Conservation (phyloP, 1,140 invertebrate genomes). For the Limonius californicus region DNA sequence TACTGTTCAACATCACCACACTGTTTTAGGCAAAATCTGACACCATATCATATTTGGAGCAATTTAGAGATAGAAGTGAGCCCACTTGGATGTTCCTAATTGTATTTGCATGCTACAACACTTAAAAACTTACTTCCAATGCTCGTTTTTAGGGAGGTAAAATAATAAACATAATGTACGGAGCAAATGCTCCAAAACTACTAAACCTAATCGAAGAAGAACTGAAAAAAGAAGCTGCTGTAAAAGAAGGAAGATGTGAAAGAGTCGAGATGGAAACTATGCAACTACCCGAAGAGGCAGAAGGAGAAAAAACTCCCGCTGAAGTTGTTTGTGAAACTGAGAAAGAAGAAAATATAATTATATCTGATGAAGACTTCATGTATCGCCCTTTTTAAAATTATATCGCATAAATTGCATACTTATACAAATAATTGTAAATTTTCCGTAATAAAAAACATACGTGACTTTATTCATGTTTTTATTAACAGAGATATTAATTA, state of each 20-base stretch:
- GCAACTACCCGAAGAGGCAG: conserved; percentile 35
- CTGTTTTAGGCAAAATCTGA: conserved; percentile 77
- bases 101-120: conserved; percentile 50
- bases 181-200: conserved; percentile 78
- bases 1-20: not conserved
- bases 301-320: conserved; percentile 25
- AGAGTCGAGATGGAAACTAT: conserved; percentile 24
- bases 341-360: not conserved
- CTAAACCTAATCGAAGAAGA: conserved; percentile 70
- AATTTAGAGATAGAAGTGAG: conserved; percentile 84
- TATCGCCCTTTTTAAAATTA: no score
- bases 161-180: conserved; percentile 80
- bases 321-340: conserved; percentile 10
- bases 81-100: conserved; percentile 88
- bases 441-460: no score
- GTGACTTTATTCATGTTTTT: no score
- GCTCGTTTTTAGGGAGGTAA: conserved; percentile 71
- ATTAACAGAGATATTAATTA: no score
- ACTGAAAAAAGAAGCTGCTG: conserved; percentile 57
- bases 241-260: conserved; percentile 37
- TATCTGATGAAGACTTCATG: no score
- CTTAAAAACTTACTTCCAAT: no score
- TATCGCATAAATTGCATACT: no score
- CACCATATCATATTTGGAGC: conserved; percentile 68
- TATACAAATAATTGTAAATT: no score